phyloP scores from a whole-genome alignment of 2,797 vertebrate genomes.

The Syngnathus rostellatus region DNA sequence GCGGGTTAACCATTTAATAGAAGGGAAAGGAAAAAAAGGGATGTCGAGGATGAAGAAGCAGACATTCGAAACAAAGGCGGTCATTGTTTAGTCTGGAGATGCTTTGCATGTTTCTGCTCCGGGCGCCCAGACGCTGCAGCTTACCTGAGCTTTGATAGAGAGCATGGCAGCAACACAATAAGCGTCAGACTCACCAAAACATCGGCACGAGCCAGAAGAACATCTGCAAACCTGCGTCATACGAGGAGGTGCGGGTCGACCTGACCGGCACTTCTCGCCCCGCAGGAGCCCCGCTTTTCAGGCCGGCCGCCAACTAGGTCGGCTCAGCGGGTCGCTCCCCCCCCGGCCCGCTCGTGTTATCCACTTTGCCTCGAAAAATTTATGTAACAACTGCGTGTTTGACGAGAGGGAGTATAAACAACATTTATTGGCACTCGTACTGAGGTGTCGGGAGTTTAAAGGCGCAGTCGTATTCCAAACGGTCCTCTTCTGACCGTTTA shows the following conservation, averaged over 20 bases:
- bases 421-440: constrained; percentile 28
- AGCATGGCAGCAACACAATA: constrained; percentile 58
- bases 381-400: constrained; percentile 23
- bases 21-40: constrained; percentile 19
- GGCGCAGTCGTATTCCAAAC: not conserved
- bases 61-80: constrained; percentile 76
- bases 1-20: not conserved
- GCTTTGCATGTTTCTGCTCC: constrained; percentile 70
- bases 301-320: constrained; percentile 42
- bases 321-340: constrained; percentile 29
- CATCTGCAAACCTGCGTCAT: constrained; percentile 33
- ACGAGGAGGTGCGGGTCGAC: not conserved
- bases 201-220: constrained; percentile 66
- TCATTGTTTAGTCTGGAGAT: constrained; percentile 75
- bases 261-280: not conserved
- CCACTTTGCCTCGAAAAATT: constrained; percentile 28
- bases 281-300: constrained; percentile 34
- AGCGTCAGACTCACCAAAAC: constrained; percentile 71
- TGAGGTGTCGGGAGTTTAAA: constrained; percentile 8
- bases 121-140: constrained; percentile 69
- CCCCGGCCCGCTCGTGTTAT: constrained; percentile 24
- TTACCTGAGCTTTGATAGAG: constrained; percentile 72
- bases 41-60: constrained; percentile 58
- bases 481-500: not conserved
- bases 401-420: constrained; percentile 28